Conservation (phyloP, 2,797 vertebrate genomes). For the Periparus ater region DNA sequence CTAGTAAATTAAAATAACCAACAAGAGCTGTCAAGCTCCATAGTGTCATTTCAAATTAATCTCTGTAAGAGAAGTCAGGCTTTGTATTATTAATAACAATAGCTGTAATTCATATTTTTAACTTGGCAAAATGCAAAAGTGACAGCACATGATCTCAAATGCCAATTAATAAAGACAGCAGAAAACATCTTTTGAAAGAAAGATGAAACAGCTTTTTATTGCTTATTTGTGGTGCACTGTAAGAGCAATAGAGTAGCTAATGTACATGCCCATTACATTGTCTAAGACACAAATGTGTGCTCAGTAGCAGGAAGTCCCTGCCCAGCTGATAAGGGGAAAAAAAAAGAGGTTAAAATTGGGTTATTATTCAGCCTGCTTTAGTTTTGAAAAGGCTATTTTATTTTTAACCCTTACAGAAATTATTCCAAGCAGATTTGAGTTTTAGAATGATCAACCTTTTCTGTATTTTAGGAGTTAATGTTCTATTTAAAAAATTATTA, state of each 20-base stretch:
- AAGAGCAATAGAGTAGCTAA: not conserved
- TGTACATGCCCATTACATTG: not conserved
- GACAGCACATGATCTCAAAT: slow-evolving; percentile 1
- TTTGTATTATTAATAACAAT: slow-evolving; percentile 30
- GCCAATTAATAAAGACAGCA: not conserved
- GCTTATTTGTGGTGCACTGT: not conserved
- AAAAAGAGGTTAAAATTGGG: not conserved
- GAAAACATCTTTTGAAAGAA: not conserved
- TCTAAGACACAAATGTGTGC: slow-evolving; percentile 6
- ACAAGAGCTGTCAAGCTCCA: slow-evolving; percentile 30
- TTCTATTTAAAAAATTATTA: not conserved
- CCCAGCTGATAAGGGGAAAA: slow-evolving; percentile 48
- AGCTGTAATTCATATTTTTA: not conserved
- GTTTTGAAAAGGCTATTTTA: not conserved
- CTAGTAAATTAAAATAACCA: slow-evolving; percentile 66
- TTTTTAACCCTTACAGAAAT: slow-evolving; percentile 29
- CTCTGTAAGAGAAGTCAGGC: slow-evolving; percentile 15
- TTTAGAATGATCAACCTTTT: not conserved
- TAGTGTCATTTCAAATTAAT: slow-evolving; percentile 68
- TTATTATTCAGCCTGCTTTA: not conserved
- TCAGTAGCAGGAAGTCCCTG: slow-evolving; percentile 60
- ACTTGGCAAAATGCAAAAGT: slow-evolving; percentile 11
- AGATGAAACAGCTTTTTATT: not conserved
- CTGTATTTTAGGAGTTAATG: not conserved
- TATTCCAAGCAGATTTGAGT: not conserved